phyloP scores from a whole-genome alignment of 2,888 invertebrate genomes.

The Epiblema foenella region DNA sequence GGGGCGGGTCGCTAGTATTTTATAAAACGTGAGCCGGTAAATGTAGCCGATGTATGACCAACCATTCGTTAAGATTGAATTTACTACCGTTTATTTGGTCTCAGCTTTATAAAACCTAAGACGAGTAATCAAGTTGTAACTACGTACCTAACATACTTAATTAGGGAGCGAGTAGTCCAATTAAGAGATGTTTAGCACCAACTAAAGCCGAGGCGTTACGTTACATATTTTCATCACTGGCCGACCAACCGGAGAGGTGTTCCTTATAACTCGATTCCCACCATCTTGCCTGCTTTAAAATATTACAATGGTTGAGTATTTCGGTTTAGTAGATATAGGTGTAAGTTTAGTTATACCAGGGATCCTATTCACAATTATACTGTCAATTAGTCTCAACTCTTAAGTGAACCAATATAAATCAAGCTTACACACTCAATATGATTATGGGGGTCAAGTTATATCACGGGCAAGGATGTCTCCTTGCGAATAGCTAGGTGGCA shows the following conservation, averaged over 20 bases:
- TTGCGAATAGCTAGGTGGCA: neutral
- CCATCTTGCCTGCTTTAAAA: no score
- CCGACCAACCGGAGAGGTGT: neutral
- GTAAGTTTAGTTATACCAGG: neutral
- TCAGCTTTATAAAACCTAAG: no score
- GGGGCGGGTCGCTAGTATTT: no score
- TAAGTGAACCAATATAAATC: neutral
- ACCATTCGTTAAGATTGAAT: no score
- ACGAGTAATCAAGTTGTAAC: constrained; percentile 29
- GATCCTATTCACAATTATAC: no score
- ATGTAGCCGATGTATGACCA: no score
- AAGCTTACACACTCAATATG: neutral
- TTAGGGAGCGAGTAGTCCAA: constrained; percentile 17
- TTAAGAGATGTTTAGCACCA: constrained; percentile 19
- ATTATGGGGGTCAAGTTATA: neutral
- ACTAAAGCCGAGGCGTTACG: constrained; percentile 15
- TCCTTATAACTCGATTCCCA: no score
- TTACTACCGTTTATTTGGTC: no score
- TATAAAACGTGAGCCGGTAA: no score
- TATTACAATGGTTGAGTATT: no score
- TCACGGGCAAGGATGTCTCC: neutral
- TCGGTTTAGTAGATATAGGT: neutral
- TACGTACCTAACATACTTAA: constrained; percentile 22
- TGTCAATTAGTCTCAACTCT: neutral
- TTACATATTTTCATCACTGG: constrained; percentile 14